These are phyloP conservation scores for Cynaeus angustus DNA, from an alignment of 2,888 invertebrate species.

Conservation along the genomic window DNA sequence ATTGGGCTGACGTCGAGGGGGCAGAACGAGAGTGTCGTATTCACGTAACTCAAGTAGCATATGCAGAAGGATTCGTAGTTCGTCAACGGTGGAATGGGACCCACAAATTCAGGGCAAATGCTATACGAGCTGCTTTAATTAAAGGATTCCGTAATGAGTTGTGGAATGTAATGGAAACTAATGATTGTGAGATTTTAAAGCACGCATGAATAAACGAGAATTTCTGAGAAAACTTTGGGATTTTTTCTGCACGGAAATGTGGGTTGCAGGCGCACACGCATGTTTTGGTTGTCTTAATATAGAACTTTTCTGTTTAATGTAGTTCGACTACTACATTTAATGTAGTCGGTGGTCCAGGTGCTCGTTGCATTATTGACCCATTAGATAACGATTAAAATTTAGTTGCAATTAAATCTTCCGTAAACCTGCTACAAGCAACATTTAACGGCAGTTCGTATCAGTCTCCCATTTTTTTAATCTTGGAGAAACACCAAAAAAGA, in stretches of 20 bases:
- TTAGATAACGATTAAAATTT: no score
- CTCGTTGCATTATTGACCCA: no score
- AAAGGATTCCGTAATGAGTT: slow-evolving; percentile 57
- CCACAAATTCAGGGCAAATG: slow-evolving; percentile 53
- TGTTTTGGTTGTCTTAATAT: no score
- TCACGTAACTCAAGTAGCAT: slow-evolving; percentile 41
- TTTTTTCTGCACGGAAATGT: no score
- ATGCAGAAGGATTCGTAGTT: slow-evolving; percentile 44
- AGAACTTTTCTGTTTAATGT: background rate
- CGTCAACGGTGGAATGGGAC: slow-evolving; percentile 44
- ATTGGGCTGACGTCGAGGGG: slow-evolving; percentile 43
- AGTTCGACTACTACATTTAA: no score
- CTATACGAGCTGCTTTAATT: slow-evolving; percentile 57
- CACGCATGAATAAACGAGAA: slow-evolving; percentile 23
- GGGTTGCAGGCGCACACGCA: no score
- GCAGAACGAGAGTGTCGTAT: slow-evolving; percentile 44
- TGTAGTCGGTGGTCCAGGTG: no score
- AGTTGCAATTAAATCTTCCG: no score
- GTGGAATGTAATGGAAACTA: slow-evolving; percentile 56
- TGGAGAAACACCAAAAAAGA: no score
- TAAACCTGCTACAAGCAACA: no score
- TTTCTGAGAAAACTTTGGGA: slow-evolving; percentile 25
- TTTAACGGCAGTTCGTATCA: no score
- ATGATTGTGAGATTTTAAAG: slow-evolving; percentile 55
- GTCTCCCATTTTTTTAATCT: no score